Conservation (phyloP, 2,888 invertebrate genomes). For the Eupithecia subumbrata region DNA sequence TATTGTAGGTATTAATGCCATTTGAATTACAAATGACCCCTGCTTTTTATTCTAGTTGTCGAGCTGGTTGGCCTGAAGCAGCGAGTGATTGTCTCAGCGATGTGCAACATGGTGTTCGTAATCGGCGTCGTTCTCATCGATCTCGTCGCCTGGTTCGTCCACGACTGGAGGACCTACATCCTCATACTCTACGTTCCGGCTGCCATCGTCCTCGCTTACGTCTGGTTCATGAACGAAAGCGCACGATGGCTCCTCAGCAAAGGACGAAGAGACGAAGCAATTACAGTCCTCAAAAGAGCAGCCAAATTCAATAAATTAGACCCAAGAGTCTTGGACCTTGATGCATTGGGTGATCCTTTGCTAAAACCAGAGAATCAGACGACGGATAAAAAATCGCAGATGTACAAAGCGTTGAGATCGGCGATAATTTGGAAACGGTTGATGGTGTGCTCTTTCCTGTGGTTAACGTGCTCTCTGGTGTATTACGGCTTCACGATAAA, state of each 20-base stretch:
- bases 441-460: slow-evolving; percentile 88
- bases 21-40: not conserved
- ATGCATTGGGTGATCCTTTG: slow-evolving; percentile 73
- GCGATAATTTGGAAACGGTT: slow-evolving; percentile 84
- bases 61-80: slow-evolving; percentile 91
- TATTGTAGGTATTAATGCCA: not conserved
- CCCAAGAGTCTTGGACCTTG: slow-evolving; percentile 75
- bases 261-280: slow-evolving; percentile 86
- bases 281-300: slow-evolving; percentile 85
- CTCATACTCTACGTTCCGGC: slow-evolving; percentile 89
- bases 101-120: slow-evolving; percentile 90
- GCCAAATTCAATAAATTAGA: slow-evolving; percentile 86
- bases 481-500: slow-evolving; percentile 92
- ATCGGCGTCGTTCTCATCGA: slow-evolving; percentile 89
- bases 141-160: slow-evolving; percentile 87
- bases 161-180: slow-evolving; percentile 89
- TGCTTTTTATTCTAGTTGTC: slow-evolving; percentile 82
- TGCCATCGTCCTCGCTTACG: slow-evolving; percentile 86
- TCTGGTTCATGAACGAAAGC: slow-evolving; percentile 90
- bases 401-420: slow-evolving; percentile 82
- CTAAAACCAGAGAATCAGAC: slow-evolving; percentile 65
- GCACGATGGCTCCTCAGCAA: slow-evolving; percentile 91
- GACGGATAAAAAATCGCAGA: slow-evolving; percentile 69
- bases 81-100: slow-evolving; percentile 89
- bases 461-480: slow-evolving; percentile 91